Evolutionary conservation across 2,888 invertebrate genomes (phyloP).

Genomic region (Andrena marginata): DNA sequence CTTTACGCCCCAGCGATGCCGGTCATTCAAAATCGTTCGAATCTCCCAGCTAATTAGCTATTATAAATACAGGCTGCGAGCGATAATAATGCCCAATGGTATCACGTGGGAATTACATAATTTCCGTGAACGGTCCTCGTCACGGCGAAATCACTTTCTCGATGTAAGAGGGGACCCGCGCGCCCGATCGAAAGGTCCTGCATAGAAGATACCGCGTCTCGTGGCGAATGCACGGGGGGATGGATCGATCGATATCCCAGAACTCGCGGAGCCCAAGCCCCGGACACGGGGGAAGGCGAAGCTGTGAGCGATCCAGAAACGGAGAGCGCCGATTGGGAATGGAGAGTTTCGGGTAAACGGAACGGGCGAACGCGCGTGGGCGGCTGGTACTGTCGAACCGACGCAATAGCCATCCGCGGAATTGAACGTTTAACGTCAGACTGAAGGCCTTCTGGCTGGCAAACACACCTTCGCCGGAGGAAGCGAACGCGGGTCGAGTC

Average conservation of each 20-base stretch:
- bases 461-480: slow-evolving; percentile 74
- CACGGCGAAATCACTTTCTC: background rate
- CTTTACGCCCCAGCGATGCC: background rate
- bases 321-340: slow-evolving; percentile 30
- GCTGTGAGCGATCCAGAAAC: slow-evolving; percentile 3
- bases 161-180: background rate
- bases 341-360: slow-evolving; percentile 46
- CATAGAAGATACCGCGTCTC: background rate
- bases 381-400: slow-evolving; percentile 64
- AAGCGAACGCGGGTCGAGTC: slow-evolving; percentile 69
- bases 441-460: slow-evolving; percentile 76
- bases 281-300: background rate
- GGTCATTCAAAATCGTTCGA: background rate
- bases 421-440: slow-evolving; percentile 81
- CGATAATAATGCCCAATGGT: background rate
- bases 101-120: background rate
- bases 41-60: too few relatives aligned
- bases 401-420: slow-evolving; percentile 76
- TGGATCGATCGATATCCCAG: slow-evolving; percentile 7
- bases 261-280: background rate
- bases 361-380: slow-evolving; percentile 67
- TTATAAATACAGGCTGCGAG: background rate
- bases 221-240: background rate
- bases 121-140: too few relatives aligned
- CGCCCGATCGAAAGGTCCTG: background rate